Evolutionary conservation across 2,113 vertebrate species (phyloP), one percentile per base, ranked within the genome.

Genomic region (Pelodiscus sinensis): DNA sequence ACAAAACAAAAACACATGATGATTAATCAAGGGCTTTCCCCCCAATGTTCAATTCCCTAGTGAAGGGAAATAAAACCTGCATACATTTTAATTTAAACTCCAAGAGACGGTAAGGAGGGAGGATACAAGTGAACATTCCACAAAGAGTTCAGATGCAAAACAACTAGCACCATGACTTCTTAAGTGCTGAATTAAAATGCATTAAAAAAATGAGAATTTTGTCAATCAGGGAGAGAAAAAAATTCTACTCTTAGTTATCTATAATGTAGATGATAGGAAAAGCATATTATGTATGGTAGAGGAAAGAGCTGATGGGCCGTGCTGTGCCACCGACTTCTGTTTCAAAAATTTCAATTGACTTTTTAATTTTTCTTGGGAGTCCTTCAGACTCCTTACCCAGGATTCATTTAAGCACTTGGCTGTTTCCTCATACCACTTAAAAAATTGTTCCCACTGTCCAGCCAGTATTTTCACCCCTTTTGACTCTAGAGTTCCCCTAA

Each of bases 111-210:
- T 6, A 77, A 92, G 18, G 11, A 84, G 54, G 60, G 77, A n/a
- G 6, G 1, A 16, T 87, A 81, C 93, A 87, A 77, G 0, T 21
- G 71, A 9, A 2, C 86, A 11, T 35, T 60, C 14, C 35, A 27
- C 2, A 31, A 2, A 68, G 5, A 14, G 11, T 13, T 38, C 92
- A 81, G 14, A 79, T 6, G 55, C 1, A 27, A 44, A 22, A 10
- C 21, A 75, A 44, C 9, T 44, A 73, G 7, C 21, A 80, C 6
- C 4, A 3, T n/a, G 68, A 16, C 29, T n/a, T 79, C 54, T 91
- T 50, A 38, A 22, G 1, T n/a, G 7, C 52, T 0, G 1, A 57
- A 9, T 38, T 52, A 81, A 86, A 2, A 60, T 1, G 2, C 2
- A 44, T 68, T 52, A 57, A 31, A 81, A 81, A 51, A 50, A 83